Evolutionary conservation across 2,113 vertebrate species (phyloP), one percentile per base, ranked within the genome.

Genomic region (Monopterus albus): DNA sequence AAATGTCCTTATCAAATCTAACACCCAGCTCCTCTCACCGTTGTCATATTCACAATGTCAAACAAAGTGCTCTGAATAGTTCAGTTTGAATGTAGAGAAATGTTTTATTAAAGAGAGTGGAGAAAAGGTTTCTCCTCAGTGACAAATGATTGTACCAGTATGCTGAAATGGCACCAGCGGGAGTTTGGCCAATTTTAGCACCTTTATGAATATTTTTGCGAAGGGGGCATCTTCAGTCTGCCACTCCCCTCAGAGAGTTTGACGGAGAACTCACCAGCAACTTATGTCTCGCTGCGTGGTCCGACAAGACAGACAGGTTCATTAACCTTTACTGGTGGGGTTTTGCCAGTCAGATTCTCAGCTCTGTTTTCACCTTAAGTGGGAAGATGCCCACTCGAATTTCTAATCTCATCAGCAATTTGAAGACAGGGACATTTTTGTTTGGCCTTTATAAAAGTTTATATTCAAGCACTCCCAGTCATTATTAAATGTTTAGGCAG

Each of bases 251-350:
- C 79, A 40, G 83, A 71, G 82, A 2, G 15, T 71, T 78, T 87
- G 78, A 85, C 85, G 29, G 79, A 90, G 53, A 17, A 18, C 78
- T 82, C 46, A 36, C 68, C 79, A 81, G 35, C 58, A 46, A 36
- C 64, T 75, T 64, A 31, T 62, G 79, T 80, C 82, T 81, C 18
- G 53, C 88, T 39, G 87, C 56, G 50, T 66, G 59, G 49, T 57
- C 79, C 45, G 75, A 81, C 81, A 80, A 84, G 88, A 90, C 78
- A 55, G 61, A 88, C 88, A 3, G 65, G 88, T 83, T 82, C 60
- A 88, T 85, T 82, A 87, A 82, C 72, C 75, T 79, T 79, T 84
- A 73, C 72, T 81, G 53, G 70, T 75, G 76, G 71, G 75, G 57
- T 49, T 55, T 60, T 69, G 31, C 66, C 33, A 45, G 65, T 82